A percentile compares a stretch with the other conserved stretches of the same genome.
These are phyloP conservation scores for Osmerus mordax DNA, from an alignment of 2,113 vertebrate species.

Conservation along the genomic window DNA sequence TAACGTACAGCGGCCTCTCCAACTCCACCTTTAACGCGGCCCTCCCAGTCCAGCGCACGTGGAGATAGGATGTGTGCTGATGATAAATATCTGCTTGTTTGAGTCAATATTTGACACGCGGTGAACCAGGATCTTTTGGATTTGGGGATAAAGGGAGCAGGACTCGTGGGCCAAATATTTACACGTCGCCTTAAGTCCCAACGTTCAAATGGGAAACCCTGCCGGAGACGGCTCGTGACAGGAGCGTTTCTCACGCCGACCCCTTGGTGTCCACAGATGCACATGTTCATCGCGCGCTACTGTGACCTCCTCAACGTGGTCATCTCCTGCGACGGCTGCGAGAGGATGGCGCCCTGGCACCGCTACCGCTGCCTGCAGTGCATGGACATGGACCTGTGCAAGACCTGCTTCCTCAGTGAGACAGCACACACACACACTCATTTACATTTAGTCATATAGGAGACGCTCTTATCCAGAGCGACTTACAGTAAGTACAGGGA, in stretches of 20 bases:
- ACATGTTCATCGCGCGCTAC: conserved; percentile 98
- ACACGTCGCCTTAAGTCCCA: background rate
- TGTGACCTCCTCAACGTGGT: conserved; percentile 93
- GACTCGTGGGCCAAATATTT: conserved; percentile 15
- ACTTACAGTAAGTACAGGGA: too few relatives aligned
- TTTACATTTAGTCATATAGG: too few relatives aligned
- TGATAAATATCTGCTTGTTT: background rate
- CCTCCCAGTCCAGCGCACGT: too few relatives aligned
- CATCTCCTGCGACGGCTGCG: conserved; percentile 95
- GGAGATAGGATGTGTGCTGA: too few relatives aligned
- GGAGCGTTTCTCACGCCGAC: background rate
- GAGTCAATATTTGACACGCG: conserved; percentile 30
- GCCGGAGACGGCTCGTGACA: background rate
- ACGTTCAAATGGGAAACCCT: background rate
- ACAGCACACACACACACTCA: background rate
- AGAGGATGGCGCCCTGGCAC: conserved; percentile 92
- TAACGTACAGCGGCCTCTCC: conserved; percentile 34
- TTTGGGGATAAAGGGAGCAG: background rate
- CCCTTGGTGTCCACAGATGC: conserved; percentile 78
- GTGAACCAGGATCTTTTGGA: background rate
- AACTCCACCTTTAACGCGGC: background rate
- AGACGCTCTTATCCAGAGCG: too few relatives aligned
- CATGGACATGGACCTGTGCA: conserved; percentile 97
- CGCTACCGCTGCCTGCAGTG: conserved; percentile 97
- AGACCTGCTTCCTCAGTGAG: conserved; percentile 95